A percentile compares a stretch with the other conserved stretches of the same genome.
These are phyloP conservation scores for Arctocebus calabarensis DNA, from an alignment of 2,797 vertebrate genomes.

Conservation along the genomic window DNA sequence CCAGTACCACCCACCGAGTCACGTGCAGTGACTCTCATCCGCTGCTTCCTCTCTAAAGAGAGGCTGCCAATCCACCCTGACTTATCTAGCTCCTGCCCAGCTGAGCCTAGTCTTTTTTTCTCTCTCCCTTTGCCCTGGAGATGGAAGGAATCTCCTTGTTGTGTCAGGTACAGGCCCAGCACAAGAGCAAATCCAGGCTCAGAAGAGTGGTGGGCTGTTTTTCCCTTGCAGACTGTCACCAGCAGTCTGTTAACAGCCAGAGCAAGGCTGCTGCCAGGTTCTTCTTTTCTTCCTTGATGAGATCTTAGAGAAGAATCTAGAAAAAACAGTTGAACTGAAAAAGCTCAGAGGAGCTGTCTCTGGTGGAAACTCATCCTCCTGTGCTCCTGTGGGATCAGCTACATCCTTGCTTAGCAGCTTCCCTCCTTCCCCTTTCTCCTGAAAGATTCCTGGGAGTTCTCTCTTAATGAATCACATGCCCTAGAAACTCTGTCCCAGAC, in stretches of 20 bases:
- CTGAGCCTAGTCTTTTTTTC: neutral
- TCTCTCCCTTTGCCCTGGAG: neutral
- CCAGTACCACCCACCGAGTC: neutral
- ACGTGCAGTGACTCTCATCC: neutral
- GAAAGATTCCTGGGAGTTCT: neutral
- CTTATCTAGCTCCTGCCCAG: neutral
- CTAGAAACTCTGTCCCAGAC: neutral
- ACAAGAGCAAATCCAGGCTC: neutral
- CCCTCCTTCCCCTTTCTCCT: neutral
- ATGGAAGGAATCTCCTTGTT: neutral
- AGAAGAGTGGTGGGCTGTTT: slow-evolving; percentile 17
- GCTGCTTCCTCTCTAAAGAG: neutral
- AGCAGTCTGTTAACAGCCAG: slow-evolving; percentile 29
- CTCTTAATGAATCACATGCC: neutral
- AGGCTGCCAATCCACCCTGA: neutral
- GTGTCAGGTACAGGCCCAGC: neutral
- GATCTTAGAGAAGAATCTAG: slow-evolving; percentile 57
- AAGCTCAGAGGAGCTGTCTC: neutral
- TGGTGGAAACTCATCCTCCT: slow-evolving; percentile 9
- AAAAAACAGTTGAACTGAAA: slow-evolving; percentile 43
- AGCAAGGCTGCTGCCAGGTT: slow-evolving; percentile 38
- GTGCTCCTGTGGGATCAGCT: neutral
- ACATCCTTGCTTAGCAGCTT: slow-evolving; percentile 7
- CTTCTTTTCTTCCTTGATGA: neutral
- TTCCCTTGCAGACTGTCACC: neutral